These are phyloP conservation scores for Incurvaria masculella DNA, from an alignment of 2,888 invertebrate species.

Conservation along the genomic window DNA sequence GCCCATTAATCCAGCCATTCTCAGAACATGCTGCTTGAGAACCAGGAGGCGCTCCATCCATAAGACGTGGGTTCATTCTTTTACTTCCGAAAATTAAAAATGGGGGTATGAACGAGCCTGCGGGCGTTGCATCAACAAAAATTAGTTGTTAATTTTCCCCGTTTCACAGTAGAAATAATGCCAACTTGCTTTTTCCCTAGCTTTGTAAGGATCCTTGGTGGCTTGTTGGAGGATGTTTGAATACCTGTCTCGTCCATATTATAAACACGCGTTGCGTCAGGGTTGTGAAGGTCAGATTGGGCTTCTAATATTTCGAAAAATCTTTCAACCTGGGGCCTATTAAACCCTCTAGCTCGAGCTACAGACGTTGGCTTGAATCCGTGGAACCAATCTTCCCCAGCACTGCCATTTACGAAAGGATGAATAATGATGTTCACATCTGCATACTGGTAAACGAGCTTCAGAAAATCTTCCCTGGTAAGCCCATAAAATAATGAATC, in stretches of 20 bases:
- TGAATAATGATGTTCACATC: constrained; percentile 13
- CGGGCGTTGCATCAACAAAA: constrained; percentile 16
- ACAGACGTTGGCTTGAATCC: constrained; percentile 12
- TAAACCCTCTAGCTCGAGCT: constrained; percentile 10
- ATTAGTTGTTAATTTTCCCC: constrained; percentile 12
- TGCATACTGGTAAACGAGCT: constrained; percentile 8
- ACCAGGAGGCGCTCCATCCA: constrained; percentile 7
- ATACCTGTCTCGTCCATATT: constrained; percentile 15
- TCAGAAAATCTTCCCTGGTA: constrained; percentile 2
- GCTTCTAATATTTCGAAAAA: constrained; percentile 8
- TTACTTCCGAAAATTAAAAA: constrained; percentile 9
- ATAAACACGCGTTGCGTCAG: constrained; percentile 12
- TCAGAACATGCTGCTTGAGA: constrained; percentile 1
- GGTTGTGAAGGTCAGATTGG: constrained; percentile 7
- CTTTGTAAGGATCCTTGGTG: constrained; percentile 10
- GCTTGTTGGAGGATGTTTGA: constrained; percentile 13
- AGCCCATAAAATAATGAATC: constrained; percentile 4
- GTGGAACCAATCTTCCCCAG: constrained; percentile 15
- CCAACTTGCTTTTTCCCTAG: constrained; percentile 8
- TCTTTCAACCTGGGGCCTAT: constrained; percentile 6
- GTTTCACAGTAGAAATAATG: constrained; percentile 5
- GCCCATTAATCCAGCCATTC: constrained; percentile 4
- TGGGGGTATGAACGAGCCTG: constrained; percentile 9
- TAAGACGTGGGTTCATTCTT: constrained; percentile 9
- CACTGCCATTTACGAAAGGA: constrained; percentile 15